Evolutionary conservation across 2,888 invertebrate genomes (phyloP).

Genomic region (Epicampocera succincta): DNA sequence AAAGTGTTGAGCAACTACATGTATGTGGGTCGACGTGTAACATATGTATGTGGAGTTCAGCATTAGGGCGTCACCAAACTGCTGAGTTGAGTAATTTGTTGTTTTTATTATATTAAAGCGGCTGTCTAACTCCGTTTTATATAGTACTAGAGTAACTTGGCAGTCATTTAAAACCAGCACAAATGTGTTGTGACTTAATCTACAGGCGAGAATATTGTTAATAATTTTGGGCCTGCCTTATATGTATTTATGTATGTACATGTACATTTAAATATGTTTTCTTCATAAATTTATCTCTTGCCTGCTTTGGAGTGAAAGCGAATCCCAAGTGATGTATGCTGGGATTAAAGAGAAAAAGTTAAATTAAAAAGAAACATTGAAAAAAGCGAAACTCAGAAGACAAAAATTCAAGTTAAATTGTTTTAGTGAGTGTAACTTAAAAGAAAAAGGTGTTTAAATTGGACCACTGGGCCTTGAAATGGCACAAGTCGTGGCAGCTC

Average conservation of each 20-base stretch:
- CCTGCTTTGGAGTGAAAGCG: neutral
- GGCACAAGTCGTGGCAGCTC: no score
- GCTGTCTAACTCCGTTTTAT: no score
- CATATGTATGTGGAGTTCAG: neutral
- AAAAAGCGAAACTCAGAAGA: neutral
- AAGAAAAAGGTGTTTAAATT: no score
- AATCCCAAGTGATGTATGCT: slow-evolving; percentile 3
- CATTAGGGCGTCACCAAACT: neutral
- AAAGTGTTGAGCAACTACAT: neutral
- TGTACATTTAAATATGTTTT: neutral
- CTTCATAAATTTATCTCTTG: neutral
- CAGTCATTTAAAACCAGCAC: no score
- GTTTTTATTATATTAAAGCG: no score
- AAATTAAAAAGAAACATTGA: slow-evolving; percentile 9
- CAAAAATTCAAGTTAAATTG: neutral
- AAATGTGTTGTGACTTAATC: no score
- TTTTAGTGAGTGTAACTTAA: neutral
- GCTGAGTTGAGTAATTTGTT: neutral
- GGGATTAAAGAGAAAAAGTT: slow-evolving; percentile 26
- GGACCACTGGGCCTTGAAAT: no score
- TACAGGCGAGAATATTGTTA: no score
- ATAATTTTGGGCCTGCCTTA: no score
- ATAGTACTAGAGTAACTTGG: no score
- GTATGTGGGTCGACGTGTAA: neutral
- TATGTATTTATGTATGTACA: neutral